Percentiles rank a stretch among this genome's conserved stretches.
Conservation (phyloP, 2,888 invertebrate genomes). For the Pseudococcus viburni region DNA sequence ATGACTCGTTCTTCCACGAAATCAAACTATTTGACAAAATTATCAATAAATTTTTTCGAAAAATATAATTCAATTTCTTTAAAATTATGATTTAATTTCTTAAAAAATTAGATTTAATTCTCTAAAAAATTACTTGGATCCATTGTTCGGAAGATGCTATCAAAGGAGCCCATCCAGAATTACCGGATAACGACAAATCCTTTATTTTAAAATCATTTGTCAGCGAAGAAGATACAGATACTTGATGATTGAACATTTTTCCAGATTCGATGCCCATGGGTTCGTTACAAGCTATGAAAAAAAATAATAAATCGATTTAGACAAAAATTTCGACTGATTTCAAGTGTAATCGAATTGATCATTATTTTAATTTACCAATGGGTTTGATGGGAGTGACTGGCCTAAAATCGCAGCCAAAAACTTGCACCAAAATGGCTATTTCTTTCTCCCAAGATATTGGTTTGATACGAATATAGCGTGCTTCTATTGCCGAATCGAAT, state of each 20-base stretch:
- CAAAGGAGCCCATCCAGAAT: slow-evolving; percentile 79
- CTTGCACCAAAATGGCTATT: slow-evolving; percentile 80
- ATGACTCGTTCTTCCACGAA: slow-evolving; percentile 83
- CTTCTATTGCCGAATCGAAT: slow-evolving; percentile 82
- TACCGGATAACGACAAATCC: slow-evolving; percentile 73
- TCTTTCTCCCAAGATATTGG: slow-evolving; percentile 83
- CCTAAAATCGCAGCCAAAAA: slow-evolving; percentile 79
- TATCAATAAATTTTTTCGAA: neutral
- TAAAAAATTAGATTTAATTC: no score
- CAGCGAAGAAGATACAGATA: slow-evolving; percentile 78
- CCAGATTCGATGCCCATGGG: slow-evolving; percentile 81
- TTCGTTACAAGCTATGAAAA: slow-evolving; percentile 77
- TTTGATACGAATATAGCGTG: slow-evolving; percentile 79
- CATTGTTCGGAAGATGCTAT: slow-evolving; percentile 80
- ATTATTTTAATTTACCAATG: neutral
- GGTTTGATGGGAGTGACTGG: slow-evolving; percentile 38
- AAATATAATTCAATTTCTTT: no score
- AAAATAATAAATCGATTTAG: neutral
- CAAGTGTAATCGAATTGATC: neutral
- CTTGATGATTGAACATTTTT: slow-evolving; percentile 77
- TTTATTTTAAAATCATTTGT: slow-evolving; percentile 71
- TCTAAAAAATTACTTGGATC: slow-evolving; percentile 80
- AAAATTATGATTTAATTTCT: no score
- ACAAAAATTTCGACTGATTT: neutral
- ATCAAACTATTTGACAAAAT: slow-evolving; percentile 76